These are phyloP conservation scores for Platalea minor DNA, from an alignment of 2,797 vertebrate species.

Conservation along the genomic window DNA sequence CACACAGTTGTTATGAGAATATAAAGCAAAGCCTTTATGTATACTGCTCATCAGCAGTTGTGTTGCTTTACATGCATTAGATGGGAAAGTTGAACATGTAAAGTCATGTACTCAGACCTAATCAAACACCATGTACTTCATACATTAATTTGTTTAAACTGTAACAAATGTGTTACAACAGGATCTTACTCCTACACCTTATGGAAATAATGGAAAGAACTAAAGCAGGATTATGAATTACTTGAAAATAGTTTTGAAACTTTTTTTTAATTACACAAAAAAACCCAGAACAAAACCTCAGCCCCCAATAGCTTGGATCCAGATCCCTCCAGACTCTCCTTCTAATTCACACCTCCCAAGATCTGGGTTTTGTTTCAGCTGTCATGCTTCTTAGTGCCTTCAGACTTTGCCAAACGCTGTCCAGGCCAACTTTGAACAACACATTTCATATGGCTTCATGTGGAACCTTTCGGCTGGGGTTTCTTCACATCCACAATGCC, in stretches of 20 bases:
- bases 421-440: not conserved
- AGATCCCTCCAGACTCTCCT: not conserved
- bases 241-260: not conserved
- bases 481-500: not conserved
- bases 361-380: not conserved
- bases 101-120: conserved; percentile 32
- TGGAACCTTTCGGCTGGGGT: not conserved
- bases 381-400: not conserved
- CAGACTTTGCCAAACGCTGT: not conserved
- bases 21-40: not conserved
- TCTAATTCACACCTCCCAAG: not conserved
- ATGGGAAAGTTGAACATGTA: not conserved
- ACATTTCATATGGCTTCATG: not conserved
- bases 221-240: not conserved
- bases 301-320: not conserved
- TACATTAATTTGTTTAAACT: conserved; percentile 15
- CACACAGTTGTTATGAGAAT: not conserved
- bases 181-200: conserved; percentile 45
- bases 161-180: conserved; percentile 50
- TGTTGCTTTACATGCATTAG: not conserved
- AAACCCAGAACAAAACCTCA: not conserved
- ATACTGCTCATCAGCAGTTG: not conserved
- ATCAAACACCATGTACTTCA: not conserved
- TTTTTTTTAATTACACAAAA: not conserved
- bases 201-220: conserved; percentile 8